Evolutionary conservation across 1,140 invertebrate genomes (phyloP).

Genomic region (Cyclargus thomasi): DNA sequence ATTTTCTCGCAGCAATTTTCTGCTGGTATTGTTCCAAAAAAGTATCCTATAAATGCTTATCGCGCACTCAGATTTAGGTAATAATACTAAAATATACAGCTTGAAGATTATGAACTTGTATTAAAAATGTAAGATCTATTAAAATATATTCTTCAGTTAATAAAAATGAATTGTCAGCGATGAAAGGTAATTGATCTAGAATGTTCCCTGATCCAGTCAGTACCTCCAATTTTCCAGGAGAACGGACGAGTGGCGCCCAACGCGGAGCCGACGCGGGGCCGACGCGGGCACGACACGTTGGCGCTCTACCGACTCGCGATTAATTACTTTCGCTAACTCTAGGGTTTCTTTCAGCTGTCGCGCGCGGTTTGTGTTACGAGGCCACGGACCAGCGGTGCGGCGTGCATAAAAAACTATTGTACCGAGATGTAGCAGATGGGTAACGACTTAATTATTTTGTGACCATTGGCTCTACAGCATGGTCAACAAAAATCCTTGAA

Average conservation of each 20-base stretch:
- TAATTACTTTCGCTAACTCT: slow-evolving; percentile 65
- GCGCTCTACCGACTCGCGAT: slow-evolving; percentile 52
- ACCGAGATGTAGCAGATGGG: background rate
- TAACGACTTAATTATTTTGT: too few relatives aligned
- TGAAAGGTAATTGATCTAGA: background rate
- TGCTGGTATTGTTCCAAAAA: background rate
- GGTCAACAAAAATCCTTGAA: too few relatives aligned
- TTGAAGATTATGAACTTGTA: too few relatives aligned
- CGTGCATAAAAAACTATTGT: background rate
- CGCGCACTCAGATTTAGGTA: background rate
- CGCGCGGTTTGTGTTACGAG: slow-evolving; percentile 45
- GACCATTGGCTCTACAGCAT: background rate
- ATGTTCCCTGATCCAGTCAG: slow-evolving; percentile 29
- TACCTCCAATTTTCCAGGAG: slow-evolving; percentile 43
- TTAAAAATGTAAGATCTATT: background rate
- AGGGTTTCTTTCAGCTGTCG: slow-evolving; percentile 59
- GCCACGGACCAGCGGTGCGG: background rate
- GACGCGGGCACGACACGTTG: slow-evolving; percentile 50
- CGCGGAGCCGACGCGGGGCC: too few relatives aligned
- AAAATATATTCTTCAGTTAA: background rate
- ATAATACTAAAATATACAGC: background rate
- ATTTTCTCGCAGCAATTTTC: background rate
- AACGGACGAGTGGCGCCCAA: slow-evolving; percentile 43
- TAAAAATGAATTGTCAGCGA: background rate
- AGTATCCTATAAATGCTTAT: background rate